Evolutionary conservation across 2,888 invertebrate species (phyloP).

Genomic region (Abscondita cerata): DNA sequence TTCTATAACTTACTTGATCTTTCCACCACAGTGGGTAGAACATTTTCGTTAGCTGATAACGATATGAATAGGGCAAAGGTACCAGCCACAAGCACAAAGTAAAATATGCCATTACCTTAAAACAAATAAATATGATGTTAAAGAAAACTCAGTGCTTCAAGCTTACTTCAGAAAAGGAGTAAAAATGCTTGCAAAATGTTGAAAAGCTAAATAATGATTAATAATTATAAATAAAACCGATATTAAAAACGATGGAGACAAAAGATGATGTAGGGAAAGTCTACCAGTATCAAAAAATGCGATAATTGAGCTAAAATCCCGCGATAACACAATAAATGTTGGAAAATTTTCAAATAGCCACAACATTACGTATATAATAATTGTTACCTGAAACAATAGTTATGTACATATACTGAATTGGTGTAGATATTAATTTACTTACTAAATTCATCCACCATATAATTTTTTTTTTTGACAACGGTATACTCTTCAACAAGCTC

Average conservation of each 20-base stretch:
- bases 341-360: conserved; percentile 85
- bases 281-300: conserved; percentile 76
- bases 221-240: conserved; percentile 71
- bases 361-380: conserved; percentile 74
- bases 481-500: conserved; percentile 94
- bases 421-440: too few species aligned
- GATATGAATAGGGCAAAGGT: conserved; percentile 89
- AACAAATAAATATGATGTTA: too few species aligned
- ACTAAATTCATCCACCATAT: conserved; percentile 78
- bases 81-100: conserved; percentile 90
- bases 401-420: too few species aligned
- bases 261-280: conserved; percentile 80
- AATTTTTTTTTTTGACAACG: conserved; percentile 75
- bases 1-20: conserved; percentile 56
- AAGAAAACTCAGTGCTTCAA: too few species aligned
- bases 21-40: conserved; percentile 76
- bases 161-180: conserved; percentile 83
- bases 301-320: conserved; percentile 78
- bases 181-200: conserved; percentile 76
- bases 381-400: conserved; percentile 63
- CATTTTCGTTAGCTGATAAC: conserved; percentile 91
- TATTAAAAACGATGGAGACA: conserved; percentile 75
- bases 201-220: conserved; percentile 87
- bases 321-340: conserved; percentile 68
- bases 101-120: conserved; percentile 87